Evolutionary conservation across 2,888 invertebrate genomes (phyloP), one percentile per base, ranked within the genome.

Genomic region (Teleogryllus oceanicus): DNA sequence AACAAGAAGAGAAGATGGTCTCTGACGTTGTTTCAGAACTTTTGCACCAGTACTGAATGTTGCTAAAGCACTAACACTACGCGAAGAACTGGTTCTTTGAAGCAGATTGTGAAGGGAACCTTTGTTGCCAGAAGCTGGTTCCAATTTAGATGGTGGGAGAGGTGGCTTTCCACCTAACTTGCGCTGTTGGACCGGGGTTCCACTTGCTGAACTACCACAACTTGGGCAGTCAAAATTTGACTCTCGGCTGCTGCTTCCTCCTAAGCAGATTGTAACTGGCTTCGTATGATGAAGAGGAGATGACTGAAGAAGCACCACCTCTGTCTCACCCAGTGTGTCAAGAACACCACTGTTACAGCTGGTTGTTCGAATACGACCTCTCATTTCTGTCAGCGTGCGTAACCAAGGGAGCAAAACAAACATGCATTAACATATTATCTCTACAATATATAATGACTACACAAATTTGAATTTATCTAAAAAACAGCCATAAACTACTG

Each of bases 251-350:
- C 78, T 75, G 78, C 76, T 80, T 8, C 37, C 37, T 37, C 37
- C 37, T 8, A 37, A 37, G 62, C 62, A n/a, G 51, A 78, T 76
- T 18, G 78, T 81, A 20, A 89, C 85, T 16, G 89, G 89, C 77
- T 89, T 87, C 90, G 90, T 90, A 81, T 75, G 50, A 18, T 81
- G 77, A 62, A 89, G 85, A 18, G 90, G 89, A 77, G 89, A 89
- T 2, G 89, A 86, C 85, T 90, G 90, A 80, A 90, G 87, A 77
- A 90, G 85, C 80, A 90, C 89, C 84, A 88, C 79, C 5, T 90
- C 89, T 49, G 89, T 89, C 83, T 90, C 90, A 78, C 87, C 88
- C 24, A 77, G 18, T 12, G 75, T 24, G 20, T 80, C 81, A 78
- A 84, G 84, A 24, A 87, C 86, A 13, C 85, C 85, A 83, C 87